Conservation (phyloP, 2,888 invertebrate species). For the Sarcophaga variegata region DNA sequence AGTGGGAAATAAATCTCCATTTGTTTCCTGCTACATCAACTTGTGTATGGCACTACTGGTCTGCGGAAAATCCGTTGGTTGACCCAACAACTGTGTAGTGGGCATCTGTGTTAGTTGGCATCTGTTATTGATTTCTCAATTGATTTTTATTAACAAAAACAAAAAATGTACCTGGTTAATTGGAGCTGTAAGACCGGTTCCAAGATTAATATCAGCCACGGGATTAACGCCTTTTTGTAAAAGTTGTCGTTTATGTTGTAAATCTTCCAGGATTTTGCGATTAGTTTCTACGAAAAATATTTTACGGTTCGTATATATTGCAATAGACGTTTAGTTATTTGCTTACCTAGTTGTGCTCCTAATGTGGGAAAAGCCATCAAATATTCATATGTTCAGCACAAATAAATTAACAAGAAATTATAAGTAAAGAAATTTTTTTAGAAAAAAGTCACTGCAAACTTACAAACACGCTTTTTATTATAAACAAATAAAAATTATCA, state of each 20-base stretch:
- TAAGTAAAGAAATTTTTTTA: conserved; percentile 40
- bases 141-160: background rate
- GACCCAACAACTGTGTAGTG: conserved; percentile 72
- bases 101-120: conserved; percentile 72
- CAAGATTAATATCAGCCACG: conserved; percentile 72
- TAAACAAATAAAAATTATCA: background rate
- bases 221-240: conserved; percentile 87
- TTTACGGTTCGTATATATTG: background rate
- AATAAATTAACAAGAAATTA: conserved; percentile 62
- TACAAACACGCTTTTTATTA: conserved; percentile 31
- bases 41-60: conserved; percentile 71
- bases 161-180: conserved; percentile 69
- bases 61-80: conserved; percentile 73
- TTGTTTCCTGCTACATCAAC: too few species aligned
- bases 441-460: conserved; percentile 34
- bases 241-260: conserved; percentile 92
- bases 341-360: conserved; percentile 89
- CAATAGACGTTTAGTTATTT: background rate
- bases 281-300: conserved; percentile 77
- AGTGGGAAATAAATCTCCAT: too few species aligned
- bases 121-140: conserved; percentile 42
- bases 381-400: conserved; percentile 45
- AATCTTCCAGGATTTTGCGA: conserved; percentile 92
- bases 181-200: conserved; percentile 69
- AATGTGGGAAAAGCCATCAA: conserved; percentile 87